These are phyloP conservation scores for Taxidea taxus DNA, from an alignment of 2,113 vertebrate genomes.

Conservation along the genomic window DNA sequence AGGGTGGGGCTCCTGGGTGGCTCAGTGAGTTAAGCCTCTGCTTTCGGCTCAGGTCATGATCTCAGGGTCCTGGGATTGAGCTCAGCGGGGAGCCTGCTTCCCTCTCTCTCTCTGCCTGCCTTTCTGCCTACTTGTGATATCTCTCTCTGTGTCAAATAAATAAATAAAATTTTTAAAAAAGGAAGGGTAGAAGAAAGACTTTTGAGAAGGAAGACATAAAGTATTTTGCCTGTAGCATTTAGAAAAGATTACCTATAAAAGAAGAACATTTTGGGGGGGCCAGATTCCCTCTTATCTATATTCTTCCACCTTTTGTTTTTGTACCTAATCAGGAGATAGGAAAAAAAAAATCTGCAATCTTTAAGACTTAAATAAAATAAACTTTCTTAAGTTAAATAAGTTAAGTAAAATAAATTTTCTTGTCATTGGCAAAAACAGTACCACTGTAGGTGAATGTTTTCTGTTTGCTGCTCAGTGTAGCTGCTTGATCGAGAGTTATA, in stretches of 20 bases:
- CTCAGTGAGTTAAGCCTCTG: too few species aligned
- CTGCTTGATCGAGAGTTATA: constrained; percentile 1
- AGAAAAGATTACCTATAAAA: not conserved
- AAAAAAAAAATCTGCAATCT: not conserved
- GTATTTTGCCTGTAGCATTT: not conserved
- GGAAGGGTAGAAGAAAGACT: not conserved
- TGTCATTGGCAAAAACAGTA: not conserved
- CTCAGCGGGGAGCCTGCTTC: too few species aligned
- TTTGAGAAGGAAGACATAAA: not conserved
- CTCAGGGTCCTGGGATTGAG: too few species aligned
- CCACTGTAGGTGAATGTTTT: not conserved
- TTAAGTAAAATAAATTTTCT: constrained; percentile 26
- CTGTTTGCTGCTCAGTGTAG: constrained; percentile 7
- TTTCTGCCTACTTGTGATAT: too few species aligned
- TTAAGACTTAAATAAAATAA: constrained; percentile 49
- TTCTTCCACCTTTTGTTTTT: constrained; percentile 25
- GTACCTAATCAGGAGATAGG: not conserved
- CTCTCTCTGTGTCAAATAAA: too few species aligned
- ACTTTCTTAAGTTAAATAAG: too few species aligned
- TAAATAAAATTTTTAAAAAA: not conserved
- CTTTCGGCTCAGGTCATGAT: too few species aligned
- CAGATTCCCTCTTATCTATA: not conserved
- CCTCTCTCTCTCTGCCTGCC: too few species aligned
- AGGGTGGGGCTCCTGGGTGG: too few species aligned
- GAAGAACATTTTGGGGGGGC: not conserved